phyloP scores from a whole-genome alignment of 1,140 invertebrate genomes.

The Hylaeus anthracinus region DNA sequence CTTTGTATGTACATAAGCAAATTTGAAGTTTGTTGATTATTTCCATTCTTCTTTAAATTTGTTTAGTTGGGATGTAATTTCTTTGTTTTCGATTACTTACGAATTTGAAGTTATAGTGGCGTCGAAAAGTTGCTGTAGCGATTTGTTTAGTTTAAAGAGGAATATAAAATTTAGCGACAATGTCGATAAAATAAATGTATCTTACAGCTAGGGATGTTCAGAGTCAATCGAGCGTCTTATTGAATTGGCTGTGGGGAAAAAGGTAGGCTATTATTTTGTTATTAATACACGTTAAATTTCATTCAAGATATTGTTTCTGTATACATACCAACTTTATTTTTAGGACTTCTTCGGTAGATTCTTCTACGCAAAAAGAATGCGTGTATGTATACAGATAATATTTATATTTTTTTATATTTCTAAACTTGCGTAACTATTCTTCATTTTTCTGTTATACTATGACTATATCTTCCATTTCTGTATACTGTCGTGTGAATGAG shows the following conservation, averaged over 20 bases:
- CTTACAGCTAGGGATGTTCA: constrained; percentile 88
- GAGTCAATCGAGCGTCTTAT: constrained; percentile 87
- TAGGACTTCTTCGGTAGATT: no score
- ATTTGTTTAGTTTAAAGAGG: neutral
- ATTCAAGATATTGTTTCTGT: neutral
- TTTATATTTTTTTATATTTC: no score
- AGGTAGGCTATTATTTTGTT: constrained; percentile 68
- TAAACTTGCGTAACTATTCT: no score
- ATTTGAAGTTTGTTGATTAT: neutral
- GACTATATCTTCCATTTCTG: no score
- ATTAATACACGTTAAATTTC: neutral
- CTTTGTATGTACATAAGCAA: constrained; percentile 83
- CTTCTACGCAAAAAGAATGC: no score
- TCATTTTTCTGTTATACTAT: no score
- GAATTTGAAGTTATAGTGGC: neutral
- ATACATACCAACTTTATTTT: no score
- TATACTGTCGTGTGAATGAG: no score
- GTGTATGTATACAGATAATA: no score
- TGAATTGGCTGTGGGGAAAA: constrained; percentile 90
- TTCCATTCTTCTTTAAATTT: neutral
- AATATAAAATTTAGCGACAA: neutral
- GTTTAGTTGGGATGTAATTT: neutral
- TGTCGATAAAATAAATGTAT: constrained; percentile 1
- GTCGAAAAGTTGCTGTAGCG: neutral
- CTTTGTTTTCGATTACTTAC: neutral